Evolutionary conservation across 2,113 vertebrate species (phyloP), one percentile per base, ranked within the genome.

Genomic region (Tretioscincus oriximinensis): DNA sequence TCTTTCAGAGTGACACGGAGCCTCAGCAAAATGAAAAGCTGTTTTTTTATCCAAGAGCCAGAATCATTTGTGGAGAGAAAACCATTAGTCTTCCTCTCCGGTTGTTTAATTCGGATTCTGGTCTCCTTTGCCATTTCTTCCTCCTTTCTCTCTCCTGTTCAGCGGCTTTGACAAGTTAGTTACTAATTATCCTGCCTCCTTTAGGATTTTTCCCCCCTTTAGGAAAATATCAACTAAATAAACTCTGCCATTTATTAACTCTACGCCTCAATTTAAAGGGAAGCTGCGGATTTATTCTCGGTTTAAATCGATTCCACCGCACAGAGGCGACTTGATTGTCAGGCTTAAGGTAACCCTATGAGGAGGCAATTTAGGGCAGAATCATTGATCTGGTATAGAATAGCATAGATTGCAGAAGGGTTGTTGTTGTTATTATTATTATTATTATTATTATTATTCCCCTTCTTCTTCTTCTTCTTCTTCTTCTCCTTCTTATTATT

Each of bases 121-220:
- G 5, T 72, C 49, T 16, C 45, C 11, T 45, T 21, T 58, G 1
- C 35, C n/a, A 64, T 29, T 16, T 4, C 26, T 21, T 7, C 8
- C 2, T 54, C 51, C 11, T 58, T 8, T 12, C 26, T 35, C 0
- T 7, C 5, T 9, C 21, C 28, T 10, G 81, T 51, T 29, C 69
- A 79, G 35, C 16, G 85, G 73, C 88, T 91, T 93, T 92, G 77
- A 84, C 89, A 81, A 91, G 92, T 91, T 95, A 45, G 94, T 95
- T 95, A 95, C 93, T 95, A 95, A 95, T 95, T 95, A 95, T 95
- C 93, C 80, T 80, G 92, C 88, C 85, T 66, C 60, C 88, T 89
- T 93, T 93, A 89, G 86, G 89, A 91, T 94, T 93, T 92, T 93
- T 93, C 82, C 82, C 93, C 91, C 83, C 85, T 90, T 92, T 93